Base-by-base conservation (phyloP, 2,888 invertebrate species). In the Acronicta psi region DNA sequence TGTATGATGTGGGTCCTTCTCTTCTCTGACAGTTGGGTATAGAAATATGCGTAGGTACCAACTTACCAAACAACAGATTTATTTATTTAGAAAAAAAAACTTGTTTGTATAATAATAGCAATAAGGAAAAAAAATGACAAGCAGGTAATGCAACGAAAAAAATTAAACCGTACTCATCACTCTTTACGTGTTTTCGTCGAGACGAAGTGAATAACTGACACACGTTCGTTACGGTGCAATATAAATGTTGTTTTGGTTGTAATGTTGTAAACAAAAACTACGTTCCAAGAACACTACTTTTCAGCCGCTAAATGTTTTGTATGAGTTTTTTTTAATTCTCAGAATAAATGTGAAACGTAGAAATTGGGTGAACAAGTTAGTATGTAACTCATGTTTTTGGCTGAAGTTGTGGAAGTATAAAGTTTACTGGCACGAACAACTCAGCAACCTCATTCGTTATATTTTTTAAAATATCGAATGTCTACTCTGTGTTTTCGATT, bases 161-260 rank as follows among this genome's bases (percentile, higher is more conserved):
- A 20, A 20, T 4, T 5, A 20, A 20, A 20, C 2, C 3, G 29
- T 3, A 29, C 29, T 29, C 25, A 29, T 29, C 25, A 29, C 29
- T 10, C 29, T 29, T 29, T 29, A 44, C 37, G 18, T 13, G 16
- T 51, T 52, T 55, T 46, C 14, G 11, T 42, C 40, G 45, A 59
- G 70, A 56, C 50, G 49, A 57, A 64, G 67, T 38, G 44, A 57
- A 23, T 72, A 69, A 75, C 78, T 54, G 65, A 70, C 62, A 7
- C 31, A 18, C 11, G 10, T 23, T n/a, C n/a, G 20, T 29, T 29
- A 29, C 29, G 29, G 29, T 43, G 34, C 44, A 60, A 41, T 40
- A 37, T 31, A 44, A n/a, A 36, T 20, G n/a, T 36, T 49, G 25
- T 60, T 68, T 59, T 34, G 14, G 31, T 59, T 56, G 47, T 57